These are phyloP conservation scores for Micrasema minimum DNA, from an alignment of 1,140 invertebrate species.

Conservation along the genomic window DNA sequence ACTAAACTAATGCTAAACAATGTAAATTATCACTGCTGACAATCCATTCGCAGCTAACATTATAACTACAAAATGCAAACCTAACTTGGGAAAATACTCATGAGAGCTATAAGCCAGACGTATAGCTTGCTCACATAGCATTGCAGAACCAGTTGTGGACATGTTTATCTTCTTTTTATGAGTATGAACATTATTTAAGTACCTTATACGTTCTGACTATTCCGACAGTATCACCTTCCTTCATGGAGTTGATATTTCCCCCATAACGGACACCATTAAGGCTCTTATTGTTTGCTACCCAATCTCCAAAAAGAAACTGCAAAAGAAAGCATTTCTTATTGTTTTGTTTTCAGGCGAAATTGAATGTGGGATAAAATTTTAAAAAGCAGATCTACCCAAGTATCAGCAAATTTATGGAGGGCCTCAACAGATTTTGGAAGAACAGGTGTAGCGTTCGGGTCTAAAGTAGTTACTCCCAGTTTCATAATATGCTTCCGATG, in stretches of 20 bases:
- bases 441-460: constrained; percentile 83
- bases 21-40: too few relatives aligned
- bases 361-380: background rate
- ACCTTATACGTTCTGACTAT: constrained; percentile 84
- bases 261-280: constrained; percentile 71
- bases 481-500: constrained; percentile 91
- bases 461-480: constrained; percentile 88
- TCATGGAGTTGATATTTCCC: constrained; percentile 82
- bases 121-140: too few relatives aligned
- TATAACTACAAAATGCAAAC: too few relatives aligned
- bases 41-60: too few relatives aligned
- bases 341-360: background rate
- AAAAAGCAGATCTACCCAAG: constrained; percentile 58
- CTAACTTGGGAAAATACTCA: too few relatives aligned
- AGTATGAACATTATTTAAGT: constrained; percentile 53
- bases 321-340: constrained; percentile 7
- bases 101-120: too few relatives aligned
- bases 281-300: constrained; percentile 42
- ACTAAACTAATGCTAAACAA: too few relatives aligned
- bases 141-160: too few relatives aligned
- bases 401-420: constrained; percentile 87
- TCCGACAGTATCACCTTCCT: constrained; percentile 86
- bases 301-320: constrained; percentile 42
- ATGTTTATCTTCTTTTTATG: too few relatives aligned
- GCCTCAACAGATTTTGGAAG: constrained; percentile 83